phyloP scores from a whole-genome alignment of 2,113 vertebrate species.

The Sceloporus undulatus region DNA sequence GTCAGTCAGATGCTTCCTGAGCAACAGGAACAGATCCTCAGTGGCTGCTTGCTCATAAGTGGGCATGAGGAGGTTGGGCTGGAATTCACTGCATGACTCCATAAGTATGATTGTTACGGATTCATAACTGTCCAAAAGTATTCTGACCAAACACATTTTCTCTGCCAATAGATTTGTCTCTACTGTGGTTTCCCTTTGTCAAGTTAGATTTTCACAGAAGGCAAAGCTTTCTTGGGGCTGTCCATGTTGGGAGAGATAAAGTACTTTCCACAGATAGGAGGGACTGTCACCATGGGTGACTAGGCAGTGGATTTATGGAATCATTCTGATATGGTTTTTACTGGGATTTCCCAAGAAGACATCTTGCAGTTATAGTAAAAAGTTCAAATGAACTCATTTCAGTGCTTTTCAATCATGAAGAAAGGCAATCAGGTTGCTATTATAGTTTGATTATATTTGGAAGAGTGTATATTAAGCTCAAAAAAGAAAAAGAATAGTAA shows the following conservation, averaged over 20 bases:
- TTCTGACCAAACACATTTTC: neutral
- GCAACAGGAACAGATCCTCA: too few relatives aligned
- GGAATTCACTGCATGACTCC: too few relatives aligned
- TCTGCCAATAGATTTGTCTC: neutral
- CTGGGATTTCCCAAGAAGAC: neutral
- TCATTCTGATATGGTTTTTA: neutral
- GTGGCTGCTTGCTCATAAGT: too few relatives aligned
- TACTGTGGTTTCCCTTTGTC: neutral
- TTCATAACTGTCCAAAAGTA: too few relatives aligned
- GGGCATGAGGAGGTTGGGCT: too few relatives aligned
- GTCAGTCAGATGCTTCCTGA: too few relatives aligned
- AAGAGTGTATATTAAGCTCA: neutral
- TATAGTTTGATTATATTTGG: too few relatives aligned
- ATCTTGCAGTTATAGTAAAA: neutral
- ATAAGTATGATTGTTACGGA: too few relatives aligned
- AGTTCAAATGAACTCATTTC: neutral
- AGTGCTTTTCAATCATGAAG: neutral
- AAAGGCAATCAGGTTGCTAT: neutral
- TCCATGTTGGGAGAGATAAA: neutral
- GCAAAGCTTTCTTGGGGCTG: too few relatives aligned
- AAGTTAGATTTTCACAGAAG: neutral
- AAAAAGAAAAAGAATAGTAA: neutral
- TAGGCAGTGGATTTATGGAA: neutral
- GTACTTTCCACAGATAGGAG: neutral
- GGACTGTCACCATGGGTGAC: neutral